Evolutionary conservation across 2,797 vertebrate genomes (phyloP).

Genomic region (Danionella dracula): DNA sequence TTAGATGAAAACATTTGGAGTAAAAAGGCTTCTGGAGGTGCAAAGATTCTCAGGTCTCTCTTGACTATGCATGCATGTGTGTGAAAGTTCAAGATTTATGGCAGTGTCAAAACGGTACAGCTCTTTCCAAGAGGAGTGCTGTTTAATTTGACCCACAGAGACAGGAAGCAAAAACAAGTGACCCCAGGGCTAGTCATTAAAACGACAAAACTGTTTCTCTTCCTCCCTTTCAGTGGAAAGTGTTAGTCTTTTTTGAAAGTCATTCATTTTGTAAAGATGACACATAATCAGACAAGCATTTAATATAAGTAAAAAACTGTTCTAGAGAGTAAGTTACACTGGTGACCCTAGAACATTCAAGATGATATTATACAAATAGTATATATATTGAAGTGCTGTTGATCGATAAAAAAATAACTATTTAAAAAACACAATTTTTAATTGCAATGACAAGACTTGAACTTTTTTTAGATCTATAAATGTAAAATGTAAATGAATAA

Average conservation of each 20-base stretch:
- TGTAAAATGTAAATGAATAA: too few species aligned
- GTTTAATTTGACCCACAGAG: slow-evolving; percentile 68
- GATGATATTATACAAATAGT: too few species aligned
- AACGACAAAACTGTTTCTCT: slow-evolving; percentile 37
- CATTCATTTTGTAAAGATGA: slow-evolving; percentile 21
- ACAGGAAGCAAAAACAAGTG: slow-evolving; percentile 52
- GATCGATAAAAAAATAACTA: too few species aligned
- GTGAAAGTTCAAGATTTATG: slow-evolving; percentile 51
- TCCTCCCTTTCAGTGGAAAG: slow-evolving; percentile 22
- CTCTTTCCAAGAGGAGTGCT: slow-evolving; percentile 35
- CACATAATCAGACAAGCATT: not conserved
- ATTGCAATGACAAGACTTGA: too few species aligned
- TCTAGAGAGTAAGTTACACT: not conserved
- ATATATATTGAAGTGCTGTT: too few species aligned
- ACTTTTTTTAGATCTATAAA: too few species aligned
- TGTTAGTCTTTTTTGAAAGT: slow-evolving; percentile 13
- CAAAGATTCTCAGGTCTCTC: slow-evolving; percentile 52
- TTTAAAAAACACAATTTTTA: too few species aligned
- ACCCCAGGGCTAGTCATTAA: slow-evolving; percentile 54
- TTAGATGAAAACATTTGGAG: not conserved
- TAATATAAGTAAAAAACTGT: not conserved
- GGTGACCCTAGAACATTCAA: too few species aligned
- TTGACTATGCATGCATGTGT: slow-evolving; percentile 35
- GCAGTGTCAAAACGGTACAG: slow-evolving; percentile 56
- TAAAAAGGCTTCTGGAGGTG: slow-evolving; percentile 15